Evolutionary conservation across 1,140 invertebrate genomes (phyloP).

Genomic region (Ooceraea biroi): DNA sequence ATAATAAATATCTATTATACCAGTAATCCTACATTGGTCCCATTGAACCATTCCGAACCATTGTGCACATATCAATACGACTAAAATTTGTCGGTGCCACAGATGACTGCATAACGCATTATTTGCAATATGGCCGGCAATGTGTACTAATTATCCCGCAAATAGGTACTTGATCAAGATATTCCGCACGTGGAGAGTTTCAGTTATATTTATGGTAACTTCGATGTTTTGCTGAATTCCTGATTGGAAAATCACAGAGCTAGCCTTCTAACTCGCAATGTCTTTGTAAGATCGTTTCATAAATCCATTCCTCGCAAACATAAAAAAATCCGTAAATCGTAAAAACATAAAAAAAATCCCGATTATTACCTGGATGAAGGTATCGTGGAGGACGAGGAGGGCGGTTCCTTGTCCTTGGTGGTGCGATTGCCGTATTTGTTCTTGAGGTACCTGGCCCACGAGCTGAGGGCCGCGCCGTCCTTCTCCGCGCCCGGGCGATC

Average conservation of each 20-base stretch:
- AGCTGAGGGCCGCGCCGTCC: constrained; percentile 94
- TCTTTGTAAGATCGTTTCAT: too few species aligned
- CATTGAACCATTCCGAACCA: constrained; percentile 1
- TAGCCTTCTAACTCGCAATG: neutral
- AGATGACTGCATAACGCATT: neutral
- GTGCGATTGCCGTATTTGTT: constrained; percentile 95
- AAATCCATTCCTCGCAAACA: too few species aligned
- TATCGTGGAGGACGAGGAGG: constrained; percentile 81
- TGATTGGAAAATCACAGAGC: neutral
- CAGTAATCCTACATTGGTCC: constrained; percentile 14
- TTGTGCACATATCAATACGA: constrained; percentile 12
- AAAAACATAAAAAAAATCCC: too few species aligned
- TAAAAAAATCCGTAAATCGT: too few species aligned
- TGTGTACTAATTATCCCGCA: constrained; percentile 32
- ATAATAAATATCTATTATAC: constrained; percentile 1
- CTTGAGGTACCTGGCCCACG: constrained; percentile 96
- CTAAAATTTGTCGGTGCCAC: constrained; percentile 3
- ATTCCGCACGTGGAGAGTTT: neutral
- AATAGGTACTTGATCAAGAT: constrained; percentile 35
- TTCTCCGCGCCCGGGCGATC: constrained; percentile 90
- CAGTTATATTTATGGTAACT: constrained; percentile 6
- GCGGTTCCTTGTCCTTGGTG: constrained; percentile 87
- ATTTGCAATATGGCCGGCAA: neutral
- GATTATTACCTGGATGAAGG: constrained; percentile 85
- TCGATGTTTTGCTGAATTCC: neutral